Evolutionary conservation across 2,888 invertebrate genomes (phyloP).

Genomic region (Cheilosia urbana): DNA sequence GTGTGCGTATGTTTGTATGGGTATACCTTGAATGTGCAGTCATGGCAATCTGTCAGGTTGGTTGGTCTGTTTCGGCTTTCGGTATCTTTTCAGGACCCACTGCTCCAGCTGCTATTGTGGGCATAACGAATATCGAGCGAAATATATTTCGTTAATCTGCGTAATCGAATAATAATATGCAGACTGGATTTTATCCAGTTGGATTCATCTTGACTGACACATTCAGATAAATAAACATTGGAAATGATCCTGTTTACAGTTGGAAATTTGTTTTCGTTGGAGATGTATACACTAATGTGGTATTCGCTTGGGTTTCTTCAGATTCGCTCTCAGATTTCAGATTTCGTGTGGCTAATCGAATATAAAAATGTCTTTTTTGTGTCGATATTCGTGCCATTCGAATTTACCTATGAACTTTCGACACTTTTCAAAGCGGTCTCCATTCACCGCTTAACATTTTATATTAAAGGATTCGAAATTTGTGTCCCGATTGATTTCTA

Average conservation of each 20-base stretch:
- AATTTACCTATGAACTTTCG: no score
- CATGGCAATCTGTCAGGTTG: constrained; percentile 40
- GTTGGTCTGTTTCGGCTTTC: constrained; percentile 12
- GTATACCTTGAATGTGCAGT: constrained; percentile 1
- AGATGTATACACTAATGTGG: not conserved
- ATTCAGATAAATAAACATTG: constrained; percentile 8
- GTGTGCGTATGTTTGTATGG: constrained; percentile 6
- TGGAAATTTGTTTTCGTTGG: not conserved
- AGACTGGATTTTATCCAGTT: not conserved
- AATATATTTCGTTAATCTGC: constrained; percentile 25
- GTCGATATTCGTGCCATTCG: no score
- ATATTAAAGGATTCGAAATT: no score
- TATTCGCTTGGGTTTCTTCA: no score
- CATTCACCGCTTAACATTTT: no score
- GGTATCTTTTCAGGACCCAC: not conserved
- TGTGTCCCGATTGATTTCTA: no score
- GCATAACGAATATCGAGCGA: constrained; percentile 3
- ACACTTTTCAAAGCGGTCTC: no score
- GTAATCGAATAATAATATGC: constrained; percentile 46
- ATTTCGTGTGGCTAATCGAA: no score
- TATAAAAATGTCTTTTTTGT: no score
- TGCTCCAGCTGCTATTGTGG: not conserved
- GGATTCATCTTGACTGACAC: constrained; percentile 2
- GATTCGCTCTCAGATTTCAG: no score
- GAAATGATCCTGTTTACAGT: not conserved